phyloP scores from a whole-genome alignment of 2,113 vertebrate genomes.

The Ancistrus triradiatus region DNA sequence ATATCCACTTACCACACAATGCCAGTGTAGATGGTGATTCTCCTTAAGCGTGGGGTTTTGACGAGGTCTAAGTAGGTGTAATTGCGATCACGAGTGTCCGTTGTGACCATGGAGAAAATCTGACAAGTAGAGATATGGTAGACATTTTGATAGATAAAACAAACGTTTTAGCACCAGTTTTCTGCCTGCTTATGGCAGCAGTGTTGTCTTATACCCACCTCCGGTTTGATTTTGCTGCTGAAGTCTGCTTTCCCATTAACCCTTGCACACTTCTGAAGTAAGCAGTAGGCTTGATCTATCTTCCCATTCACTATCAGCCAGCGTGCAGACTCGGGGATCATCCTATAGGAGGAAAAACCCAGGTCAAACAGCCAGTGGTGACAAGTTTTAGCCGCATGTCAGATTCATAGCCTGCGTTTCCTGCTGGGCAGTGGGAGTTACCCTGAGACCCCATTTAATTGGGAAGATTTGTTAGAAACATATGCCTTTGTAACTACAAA shows the following conservation, averaged over 20 bases:
- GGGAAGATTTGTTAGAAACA: too few relatives aligned
- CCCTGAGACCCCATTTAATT: too few relatives aligned
- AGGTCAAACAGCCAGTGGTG: background rate
- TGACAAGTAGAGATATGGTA: too few relatives aligned
- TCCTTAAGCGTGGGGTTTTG: conserved; percentile 63
- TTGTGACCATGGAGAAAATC: conserved; percentile 53
- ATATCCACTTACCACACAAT: conserved; percentile 59
- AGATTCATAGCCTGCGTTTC: too few relatives aligned
- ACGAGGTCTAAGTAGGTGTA: conserved; percentile 65
- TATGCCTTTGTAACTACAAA: too few relatives aligned
- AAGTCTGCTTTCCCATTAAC: conserved; percentile 66
- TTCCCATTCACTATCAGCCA: conserved; percentile 81
- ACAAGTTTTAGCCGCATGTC: too few relatives aligned
- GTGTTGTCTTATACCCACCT: conserved; percentile 52
- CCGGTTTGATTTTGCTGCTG: conserved; percentile 59
- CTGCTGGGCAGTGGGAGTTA: too few relatives aligned
- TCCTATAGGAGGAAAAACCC: conserved; percentile 67
- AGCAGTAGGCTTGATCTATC: conserved; percentile 67
- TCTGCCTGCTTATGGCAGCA: too few relatives aligned
- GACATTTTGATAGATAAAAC: too few relatives aligned
- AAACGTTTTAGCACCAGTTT: too few relatives aligned
- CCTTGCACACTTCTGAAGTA: conserved; percentile 75
- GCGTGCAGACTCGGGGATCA: conserved; percentile 87
- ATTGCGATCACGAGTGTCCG: conserved; percentile 42
- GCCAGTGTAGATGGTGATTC: conserved; percentile 55